A percentile compares a stretch with the other conserved stretches of the same genome.
These are phyloP conservation scores for Cheilosia scutellata DNA, from an alignment of 2,888 invertebrate genomes.

Conservation along the genomic window DNA sequence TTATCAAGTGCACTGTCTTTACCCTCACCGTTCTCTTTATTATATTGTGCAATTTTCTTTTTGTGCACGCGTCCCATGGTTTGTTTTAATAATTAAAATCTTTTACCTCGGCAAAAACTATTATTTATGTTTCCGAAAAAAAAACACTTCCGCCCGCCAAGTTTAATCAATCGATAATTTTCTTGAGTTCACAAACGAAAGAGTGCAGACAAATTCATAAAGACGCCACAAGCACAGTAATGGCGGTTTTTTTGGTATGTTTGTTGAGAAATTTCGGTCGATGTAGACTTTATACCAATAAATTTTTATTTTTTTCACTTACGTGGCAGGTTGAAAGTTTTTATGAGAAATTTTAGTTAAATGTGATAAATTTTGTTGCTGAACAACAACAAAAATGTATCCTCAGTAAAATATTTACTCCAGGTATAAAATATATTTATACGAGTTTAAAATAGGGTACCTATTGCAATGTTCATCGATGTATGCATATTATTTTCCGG, in stretches of 20 bases:
- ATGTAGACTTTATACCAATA: conserved; percentile 49
- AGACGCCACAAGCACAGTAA: conserved; percentile 68
- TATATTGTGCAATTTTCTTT: conserved; percentile 80
- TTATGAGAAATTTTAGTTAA: too few relatives aligned
- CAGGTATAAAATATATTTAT: too few relatives aligned
- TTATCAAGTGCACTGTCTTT: conserved; percentile 58
- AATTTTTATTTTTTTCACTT: neutral
- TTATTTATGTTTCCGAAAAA: conserved; percentile 65
- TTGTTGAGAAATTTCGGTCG: conserved; percentile 31
- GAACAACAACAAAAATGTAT: too few relatives aligned
- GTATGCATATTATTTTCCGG: too few relatives aligned
- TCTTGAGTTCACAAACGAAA: conserved; percentile 48
- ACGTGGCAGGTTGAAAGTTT: too few relatives aligned
- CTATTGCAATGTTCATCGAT: too few relatives aligned
- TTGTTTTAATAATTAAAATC: conserved; percentile 49
- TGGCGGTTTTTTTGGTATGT: conserved; percentile 64
- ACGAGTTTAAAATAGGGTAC: too few relatives aligned
- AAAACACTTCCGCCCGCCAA: conserved; percentile 73
- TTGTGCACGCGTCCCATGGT: conserved; percentile 81
- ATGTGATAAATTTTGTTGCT: too few relatives aligned
- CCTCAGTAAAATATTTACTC: too few relatives aligned
- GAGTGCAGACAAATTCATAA: conserved; percentile 49
- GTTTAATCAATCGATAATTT: conserved; percentile 73
- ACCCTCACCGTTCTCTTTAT: conserved; percentile 78
- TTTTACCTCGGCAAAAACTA: conserved; percentile 17